Evolutionary conservation across 1,140 invertebrate species (phyloP).

Genomic region (Drosophila mauritiana): DNA sequence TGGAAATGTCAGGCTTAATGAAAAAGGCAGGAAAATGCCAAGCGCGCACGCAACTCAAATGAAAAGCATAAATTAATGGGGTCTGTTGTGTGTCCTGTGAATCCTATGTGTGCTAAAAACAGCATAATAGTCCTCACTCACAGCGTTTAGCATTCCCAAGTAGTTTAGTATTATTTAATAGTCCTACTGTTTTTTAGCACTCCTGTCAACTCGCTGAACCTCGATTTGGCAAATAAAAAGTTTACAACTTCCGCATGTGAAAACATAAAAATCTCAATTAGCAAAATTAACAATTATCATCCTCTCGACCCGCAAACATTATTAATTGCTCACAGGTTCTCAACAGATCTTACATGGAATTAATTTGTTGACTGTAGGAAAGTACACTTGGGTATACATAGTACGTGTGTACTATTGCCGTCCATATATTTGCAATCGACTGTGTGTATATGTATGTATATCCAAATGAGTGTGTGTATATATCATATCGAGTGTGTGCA

Average conservation of each 20-base stretch:
- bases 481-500: slow-evolving; percentile 16
- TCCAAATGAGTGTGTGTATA: background rate
- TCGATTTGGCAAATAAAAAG: background rate
- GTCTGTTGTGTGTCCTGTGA: background rate
- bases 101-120: background rate
- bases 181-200: slow-evolving; percentile 2
- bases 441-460: background rate
- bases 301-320: slow-evolving; percentile 16
- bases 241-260: slow-evolving; percentile 21
- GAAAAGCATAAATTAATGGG: background rate
- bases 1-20: slow-evolving; percentile 24
- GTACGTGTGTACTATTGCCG: background rate
- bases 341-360: slow-evolving; percentile 38
- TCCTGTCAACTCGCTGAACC: slow-evolving; percentile 1
- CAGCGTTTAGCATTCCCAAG: background rate
- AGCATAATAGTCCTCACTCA: background rate
- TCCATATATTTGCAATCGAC: background rate
- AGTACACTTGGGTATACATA: slow-evolving; percentile 21
- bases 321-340: slow-evolving; percentile 39
- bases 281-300: slow-evolving; percentile 17
- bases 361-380: slow-evolving; percentile 47
- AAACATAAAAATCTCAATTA: slow-evolving; percentile 28
- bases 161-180: background rate
- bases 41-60: slow-evolving; percentile 4
- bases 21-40: slow-evolving; percentile 14